Percentiles rank a stretch among this genome's conserved stretches.
Conservation (phyloP, 2,113 vertebrate genomes). For the Collichthys lucidus region DNA sequence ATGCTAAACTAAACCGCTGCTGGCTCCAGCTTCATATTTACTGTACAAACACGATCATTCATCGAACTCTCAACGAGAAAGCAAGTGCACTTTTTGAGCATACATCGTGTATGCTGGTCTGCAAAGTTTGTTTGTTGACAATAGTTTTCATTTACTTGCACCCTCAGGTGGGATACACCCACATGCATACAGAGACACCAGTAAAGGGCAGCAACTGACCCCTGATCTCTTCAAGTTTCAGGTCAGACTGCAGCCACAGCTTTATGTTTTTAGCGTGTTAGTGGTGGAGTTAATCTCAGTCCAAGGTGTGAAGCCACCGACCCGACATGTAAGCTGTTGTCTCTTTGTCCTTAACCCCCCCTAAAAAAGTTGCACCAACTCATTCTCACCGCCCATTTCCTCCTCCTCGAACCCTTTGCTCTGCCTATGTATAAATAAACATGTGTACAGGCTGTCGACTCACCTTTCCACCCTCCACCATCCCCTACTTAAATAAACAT, state of each 20-base stretch:
- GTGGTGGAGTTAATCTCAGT: constrained; percentile 27
- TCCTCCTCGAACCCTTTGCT: constrained; percentile 33
- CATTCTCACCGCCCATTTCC: constrained; percentile 23
- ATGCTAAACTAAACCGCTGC: not conserved
- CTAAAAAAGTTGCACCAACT: constrained; percentile 4
- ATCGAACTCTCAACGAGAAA: not conserved
- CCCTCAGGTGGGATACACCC: constrained; percentile 32
- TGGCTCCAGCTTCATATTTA: not conserved
- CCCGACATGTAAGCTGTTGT: constrained; percentile 49
- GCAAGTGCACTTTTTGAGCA: too few relatives aligned
- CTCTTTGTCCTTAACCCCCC: not conserved
- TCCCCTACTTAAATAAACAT: constrained; percentile 73
- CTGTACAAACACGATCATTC: not conserved
- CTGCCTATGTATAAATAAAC: constrained; percentile 70
- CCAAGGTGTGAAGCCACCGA: constrained; percentile 68
- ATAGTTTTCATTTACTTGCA: not conserved
- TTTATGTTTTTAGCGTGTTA: constrained; percentile 15
- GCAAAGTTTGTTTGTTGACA: not conserved
- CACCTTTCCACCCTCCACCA: constrained; percentile 57
- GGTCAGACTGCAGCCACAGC: constrained; percentile 11
- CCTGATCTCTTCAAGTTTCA: constrained; percentile 30
- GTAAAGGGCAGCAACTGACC: constrained; percentile 64
- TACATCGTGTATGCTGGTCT: not conserved
- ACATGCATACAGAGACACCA: not conserved
- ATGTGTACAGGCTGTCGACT: constrained; percentile 59